Base-by-base conservation (phyloP, 2,797 vertebrate species). In the Hippocampus kuda region DNA sequence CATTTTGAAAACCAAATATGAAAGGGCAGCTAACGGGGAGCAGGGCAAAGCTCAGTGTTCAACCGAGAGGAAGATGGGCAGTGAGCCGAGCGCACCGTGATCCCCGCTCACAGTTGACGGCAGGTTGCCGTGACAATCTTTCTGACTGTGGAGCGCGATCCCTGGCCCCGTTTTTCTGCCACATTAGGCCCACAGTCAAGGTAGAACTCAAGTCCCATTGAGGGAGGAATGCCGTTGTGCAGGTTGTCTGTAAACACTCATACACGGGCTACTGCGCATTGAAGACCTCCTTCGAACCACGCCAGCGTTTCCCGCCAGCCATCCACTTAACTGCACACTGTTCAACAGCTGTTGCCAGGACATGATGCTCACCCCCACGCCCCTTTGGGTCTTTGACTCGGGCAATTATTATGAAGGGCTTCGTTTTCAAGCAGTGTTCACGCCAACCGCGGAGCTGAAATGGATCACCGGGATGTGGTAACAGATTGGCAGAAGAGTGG, bases 361-460 rank as follows among this genome's bases (percentile, higher is more conserved):
- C 76, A 64, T 56, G 57, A 54, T 67, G 72, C 68, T 72, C 48
- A n/a, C 42, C 66, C 71, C 63, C 72, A 53, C 68, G 75, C 69
- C 68, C 70, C 75, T 79, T 59, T 34, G 44, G 76, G 68, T 73
- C 76, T 69, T 70, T 82, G 78, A 77, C 79, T 79, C 68, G 38
- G 71, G 77, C 46, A 49, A 18, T 78, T 74, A 76, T 85, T 88
- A 89, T 90, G 85, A 88, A 79, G 75, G 77, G 68, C 76, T 89
- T 80, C 76, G 77, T 75, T 71, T 78, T 83, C 9, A 60, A 73
- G 75, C 51, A 63, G 79, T 70, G 66, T 67, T 54, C 41, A 38
- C 26, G 44, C 71, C 70, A 65, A 74, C 68, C 70, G 74, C 72
- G 68, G 56, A 74, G 70, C 72, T 48, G 63, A 74, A 80, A 79